phyloP scores from a whole-genome alignment of 2,797 vertebrate species.

The Ptychobarbus kaznakovi region DNA sequence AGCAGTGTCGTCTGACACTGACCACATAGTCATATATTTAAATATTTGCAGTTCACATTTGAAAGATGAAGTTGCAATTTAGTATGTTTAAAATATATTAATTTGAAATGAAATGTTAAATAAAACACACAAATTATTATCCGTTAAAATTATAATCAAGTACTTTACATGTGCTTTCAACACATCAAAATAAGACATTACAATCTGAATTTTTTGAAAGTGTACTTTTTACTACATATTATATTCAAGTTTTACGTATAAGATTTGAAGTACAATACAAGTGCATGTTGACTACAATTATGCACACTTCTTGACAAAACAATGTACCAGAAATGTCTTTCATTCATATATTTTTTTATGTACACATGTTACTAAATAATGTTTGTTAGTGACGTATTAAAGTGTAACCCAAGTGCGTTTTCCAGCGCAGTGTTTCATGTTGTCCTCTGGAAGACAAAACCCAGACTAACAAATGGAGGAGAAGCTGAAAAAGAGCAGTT shows the following conservation, averaged over 20 bases:
- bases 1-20: too few species aligned
- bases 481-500: constrained; percentile 63
- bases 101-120: too few species aligned
- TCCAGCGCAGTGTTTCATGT: background rate
- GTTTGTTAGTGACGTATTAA: constrained; percentile 24
- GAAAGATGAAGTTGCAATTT: background rate
- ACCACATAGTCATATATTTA: background rate
- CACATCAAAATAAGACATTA: background rate
- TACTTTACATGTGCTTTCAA: background rate
- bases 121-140: background rate
- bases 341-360: background rate
- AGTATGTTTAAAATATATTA: too few species aligned
- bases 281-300: constrained; percentile 2
- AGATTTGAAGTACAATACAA: background rate
- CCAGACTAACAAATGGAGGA: constrained; percentile 47
- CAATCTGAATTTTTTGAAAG: background rate
- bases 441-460: background rate
- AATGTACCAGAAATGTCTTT: background rate
- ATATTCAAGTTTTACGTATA: background rate
- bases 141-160: background rate
- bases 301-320: background rate
- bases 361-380: background rate
- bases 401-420: background rate
- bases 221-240: background rate
- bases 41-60: background rate